Base-by-base conservation (phyloP, 1,140 invertebrate genomes). In the Mamestra configurata region DNA sequence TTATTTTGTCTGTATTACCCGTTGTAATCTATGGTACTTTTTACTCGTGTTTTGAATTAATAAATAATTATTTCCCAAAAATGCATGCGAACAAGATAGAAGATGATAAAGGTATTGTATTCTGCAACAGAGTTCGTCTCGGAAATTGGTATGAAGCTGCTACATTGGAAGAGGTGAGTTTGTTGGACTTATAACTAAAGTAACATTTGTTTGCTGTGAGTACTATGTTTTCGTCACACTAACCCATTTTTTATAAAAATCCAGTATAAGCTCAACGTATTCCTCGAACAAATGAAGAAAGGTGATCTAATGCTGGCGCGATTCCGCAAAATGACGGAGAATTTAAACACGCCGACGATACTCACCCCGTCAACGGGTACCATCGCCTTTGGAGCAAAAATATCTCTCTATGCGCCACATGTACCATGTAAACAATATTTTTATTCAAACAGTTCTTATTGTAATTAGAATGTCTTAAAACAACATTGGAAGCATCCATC, bases 81-180 rank as follows among this genome's bases (percentile, higher is more conserved):
- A 85, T 86, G 27, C 27, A 5, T 5, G 27, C 27, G 87, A 81
- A 72, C 10, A 90, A 90, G 72, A 78, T 80, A 20, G 87, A 91
- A n/a, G 84, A 89, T 73, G 92, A 94, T 81, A 93, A 92, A 84
- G 91, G 90, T 49, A 94, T 93, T 81, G 89, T 94, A 73, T 94
- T 90, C 82, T 87, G 86, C 27, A 94, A 93, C 80, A 85, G 90
- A 37, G 92, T 94, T 27, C 89, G 83, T 40, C 80, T 92, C 11
- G 93, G 93, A 37, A 94, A 94, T 85, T 94, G 93, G 93, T 93
- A 92, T 83, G 93, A 94, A 84, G 86, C 92, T 6, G 80, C 88
- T 7, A 86, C 88, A 82, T 85, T 94, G 70, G 92, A 94, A 80
- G 93, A 94, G 88, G 93, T 94, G 79, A 86, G 68, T 31, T 61